Evolutionary conservation across 2,113 vertebrate genomes (phyloP), one percentile per base, ranked within the genome.

Genomic region (Acinonyx jubatus): DNA sequence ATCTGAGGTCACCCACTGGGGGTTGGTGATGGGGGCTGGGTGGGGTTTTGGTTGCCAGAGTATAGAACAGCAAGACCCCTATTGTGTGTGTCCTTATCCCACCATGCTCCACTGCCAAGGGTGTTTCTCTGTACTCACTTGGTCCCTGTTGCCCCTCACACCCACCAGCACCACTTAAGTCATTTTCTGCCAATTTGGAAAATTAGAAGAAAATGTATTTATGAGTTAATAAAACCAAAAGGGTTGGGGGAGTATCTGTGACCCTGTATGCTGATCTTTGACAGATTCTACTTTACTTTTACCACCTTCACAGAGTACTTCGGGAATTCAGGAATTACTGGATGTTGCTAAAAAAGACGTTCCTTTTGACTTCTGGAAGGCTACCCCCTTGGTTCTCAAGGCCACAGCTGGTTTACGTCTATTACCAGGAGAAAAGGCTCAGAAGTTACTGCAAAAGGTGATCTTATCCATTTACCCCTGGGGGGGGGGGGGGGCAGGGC

Each of bases 361-460:
- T 81, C 99, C 99, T 8, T 50, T 97, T 45, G 95, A 98, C 21
- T 83, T 99, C 82, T 99, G 99, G 99, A 98, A 98, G 89, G 98
- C 94, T 55, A 99, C 99, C 36, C 99, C 99, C 0, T 90, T 99
- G 92, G 99, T 99, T 27, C 99, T 99, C 84, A 99, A 99, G 98
- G 99, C 99, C 81, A 99, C 99, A 0, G 99, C 99, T 31, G 99
- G 99, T 23, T 98, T 99, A 66, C 99, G 99, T 11, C 98, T 99
- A 19, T 98, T 99, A 84, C 99, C 99, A 1, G 99, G 99, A 97
- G 99, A 99, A 97, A 99, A 99, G 96, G 99, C 99, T 68, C 97
- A 99, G 52, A 99, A 99, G n/a, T 94, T 99, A 90, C 98, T 99
- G 96, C 98, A 99, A 97, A 99, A 97, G 98, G 99, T 99, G 97